These are phyloP conservation scores for Pteruthius melanotis DNA, from an alignment of 2,113 vertebrate species.

Conservation along the genomic window DNA sequence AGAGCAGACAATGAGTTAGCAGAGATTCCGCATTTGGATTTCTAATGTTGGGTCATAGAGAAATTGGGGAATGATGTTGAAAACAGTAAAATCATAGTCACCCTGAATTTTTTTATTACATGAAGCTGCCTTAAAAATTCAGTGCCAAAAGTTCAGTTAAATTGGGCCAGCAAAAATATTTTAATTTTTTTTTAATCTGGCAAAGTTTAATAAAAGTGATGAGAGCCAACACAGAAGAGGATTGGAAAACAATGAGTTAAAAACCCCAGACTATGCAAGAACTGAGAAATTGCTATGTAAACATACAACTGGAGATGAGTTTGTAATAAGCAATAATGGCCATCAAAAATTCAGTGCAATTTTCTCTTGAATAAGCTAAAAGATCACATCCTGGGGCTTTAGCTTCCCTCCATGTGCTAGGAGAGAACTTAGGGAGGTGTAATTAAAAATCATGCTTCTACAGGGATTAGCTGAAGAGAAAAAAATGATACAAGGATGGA, in stretches of 20 bases:
- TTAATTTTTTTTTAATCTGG: neutral
- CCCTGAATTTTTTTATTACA: neutral
- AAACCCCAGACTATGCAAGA: neutral
- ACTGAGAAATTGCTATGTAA: neutral
- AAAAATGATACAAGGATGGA: neutral
- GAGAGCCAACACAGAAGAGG: neutral
- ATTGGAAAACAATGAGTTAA: neutral
- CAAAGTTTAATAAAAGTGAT: neutral
- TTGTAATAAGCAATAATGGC: neutral
- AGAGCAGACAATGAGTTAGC: neutral
- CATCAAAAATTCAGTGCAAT: neutral
- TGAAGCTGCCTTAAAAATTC: neutral
- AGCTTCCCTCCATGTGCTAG: neutral
- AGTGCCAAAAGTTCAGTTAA: neutral
- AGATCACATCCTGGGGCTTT: neutral
- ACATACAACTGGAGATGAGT: neutral
- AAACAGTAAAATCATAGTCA: neutral
- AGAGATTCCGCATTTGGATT: neutral
- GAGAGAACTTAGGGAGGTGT: neutral
- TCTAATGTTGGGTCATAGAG: neutral
- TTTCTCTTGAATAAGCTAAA: slow-evolving; percentile 17
- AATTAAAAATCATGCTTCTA: slow-evolving; percentile 6
- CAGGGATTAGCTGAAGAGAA: neutral
- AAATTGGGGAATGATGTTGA: neutral
- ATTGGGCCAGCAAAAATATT: neutral